These are phyloP conservation scores for Egretta garzetta DNA, from an alignment of 2,113 vertebrate genomes.

Conservation along the genomic window DNA sequence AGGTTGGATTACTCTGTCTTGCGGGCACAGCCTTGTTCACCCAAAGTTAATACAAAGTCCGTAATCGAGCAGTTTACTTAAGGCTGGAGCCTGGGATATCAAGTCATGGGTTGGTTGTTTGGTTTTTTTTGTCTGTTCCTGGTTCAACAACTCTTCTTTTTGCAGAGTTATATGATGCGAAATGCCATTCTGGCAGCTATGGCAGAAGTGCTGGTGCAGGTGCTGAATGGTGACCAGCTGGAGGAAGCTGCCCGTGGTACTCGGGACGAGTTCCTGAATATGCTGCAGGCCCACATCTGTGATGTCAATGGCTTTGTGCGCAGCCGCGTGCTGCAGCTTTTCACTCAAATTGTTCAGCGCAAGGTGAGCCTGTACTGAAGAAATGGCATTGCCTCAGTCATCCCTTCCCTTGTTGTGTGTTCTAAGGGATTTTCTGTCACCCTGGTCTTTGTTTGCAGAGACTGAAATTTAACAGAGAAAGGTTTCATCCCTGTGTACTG, in stretches of 20 bases:
- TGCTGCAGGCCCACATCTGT: constrained; percentile 87
- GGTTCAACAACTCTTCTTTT: background rate
- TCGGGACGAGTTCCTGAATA: constrained; percentile 88
- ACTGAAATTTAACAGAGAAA: background rate
- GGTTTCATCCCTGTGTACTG: background rate
- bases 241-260: constrained; percentile 83
- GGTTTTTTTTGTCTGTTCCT: background rate
- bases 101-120: too few species aligned
- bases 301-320: constrained; percentile 88
- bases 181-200: constrained; percentile 88
- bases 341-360: constrained; percentile 85
- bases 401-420: background rate
- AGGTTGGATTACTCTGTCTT: background rate
- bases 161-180: constrained; percentile 87
- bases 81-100: background rate
- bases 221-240: constrained; percentile 87
- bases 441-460: background rate
- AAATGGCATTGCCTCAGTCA: accelerated
- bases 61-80: background rate
- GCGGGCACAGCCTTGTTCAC: background rate
- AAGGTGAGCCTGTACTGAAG: constrained; percentile 74
- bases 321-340: constrained; percentile 89
- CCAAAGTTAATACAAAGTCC: background rate
- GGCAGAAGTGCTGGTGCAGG: constrained; percentile 85
- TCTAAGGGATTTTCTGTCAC: background rate